A percentile compares a stretch with the other conserved stretches of the same genome.
These are phyloP conservation scores for Himantopus leucocephalus DNA, from an alignment of 2,113 vertebrate species.

Conservation along the genomic window DNA sequence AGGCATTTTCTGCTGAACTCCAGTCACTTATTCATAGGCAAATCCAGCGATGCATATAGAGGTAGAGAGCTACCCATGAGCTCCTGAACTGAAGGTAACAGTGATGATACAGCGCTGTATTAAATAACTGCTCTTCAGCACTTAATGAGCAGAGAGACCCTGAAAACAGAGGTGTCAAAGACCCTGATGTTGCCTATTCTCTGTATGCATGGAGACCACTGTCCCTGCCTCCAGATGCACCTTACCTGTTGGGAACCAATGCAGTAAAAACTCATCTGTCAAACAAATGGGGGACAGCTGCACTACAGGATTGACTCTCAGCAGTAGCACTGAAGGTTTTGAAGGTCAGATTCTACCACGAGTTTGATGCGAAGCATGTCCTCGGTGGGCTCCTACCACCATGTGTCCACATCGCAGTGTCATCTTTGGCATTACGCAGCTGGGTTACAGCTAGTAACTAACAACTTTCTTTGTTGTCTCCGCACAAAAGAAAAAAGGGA, in stretches of 20 bases:
- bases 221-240: accelerated
- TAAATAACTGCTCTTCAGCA: neutral
- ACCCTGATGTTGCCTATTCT: neutral
- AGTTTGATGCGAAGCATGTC: neutral
- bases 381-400: accelerated
- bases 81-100: neutral
- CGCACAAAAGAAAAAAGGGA: accelerated
- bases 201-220: accelerated
- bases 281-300: accelerated
- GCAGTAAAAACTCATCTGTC: neutral
- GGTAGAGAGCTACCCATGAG: neutral
- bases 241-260: neutral
- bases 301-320: neutral
- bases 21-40: neutral
- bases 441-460: no score
- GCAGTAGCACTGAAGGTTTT: neutral
- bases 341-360: neutral
- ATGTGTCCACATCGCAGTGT: accelerated
- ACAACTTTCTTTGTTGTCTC: neutral
- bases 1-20: neutral
- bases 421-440: neutral
- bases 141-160: neutral
- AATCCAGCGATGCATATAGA: neutral
- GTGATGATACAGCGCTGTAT: neutral
- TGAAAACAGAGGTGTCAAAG: neutral